Evolutionary conservation across 2,113 vertebrate species (phyloP).

Genomic region (Peromyscus maniculatus): DNA sequence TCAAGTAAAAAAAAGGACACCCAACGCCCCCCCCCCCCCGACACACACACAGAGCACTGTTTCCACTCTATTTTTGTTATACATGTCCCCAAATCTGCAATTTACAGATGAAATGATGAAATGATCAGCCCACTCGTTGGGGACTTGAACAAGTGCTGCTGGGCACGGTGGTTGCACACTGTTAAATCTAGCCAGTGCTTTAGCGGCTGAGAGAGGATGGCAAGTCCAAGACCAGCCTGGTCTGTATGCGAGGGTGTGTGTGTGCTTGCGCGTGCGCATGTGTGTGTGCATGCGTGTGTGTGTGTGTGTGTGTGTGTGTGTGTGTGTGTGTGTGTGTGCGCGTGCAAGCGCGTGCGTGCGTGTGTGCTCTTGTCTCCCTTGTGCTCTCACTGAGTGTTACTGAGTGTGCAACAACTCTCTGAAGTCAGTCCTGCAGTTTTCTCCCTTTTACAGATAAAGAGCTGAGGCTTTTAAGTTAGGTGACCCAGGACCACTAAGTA

Average conservation of each 20-base stretch:
- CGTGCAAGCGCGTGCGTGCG: background rate
- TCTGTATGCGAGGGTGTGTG: background rate
- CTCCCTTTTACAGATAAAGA: conserved; percentile 17
- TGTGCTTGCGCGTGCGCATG: background rate
- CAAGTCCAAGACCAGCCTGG: background rate
- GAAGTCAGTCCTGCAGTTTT: background rate
- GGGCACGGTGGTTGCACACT: background rate
- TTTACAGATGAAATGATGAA: background rate
- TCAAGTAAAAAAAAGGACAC: background rate
- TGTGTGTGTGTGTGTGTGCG: background rate
- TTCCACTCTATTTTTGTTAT: background rate
- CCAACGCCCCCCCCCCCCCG: background rate
- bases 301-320: background rate
- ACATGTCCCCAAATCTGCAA: background rate
- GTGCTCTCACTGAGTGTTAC: background rate
- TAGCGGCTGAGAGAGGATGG: background rate
- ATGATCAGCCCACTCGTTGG: background rate
- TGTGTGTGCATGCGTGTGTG: background rate
- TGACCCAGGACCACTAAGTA: background rate
- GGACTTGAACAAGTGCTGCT: background rate
- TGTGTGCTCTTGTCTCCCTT: background rate
- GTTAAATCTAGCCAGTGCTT: background rate
- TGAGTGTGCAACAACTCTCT: background rate
- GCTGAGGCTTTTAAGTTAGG: background rate
- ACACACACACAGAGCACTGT: background rate